phyloP scores from a whole-genome alignment of 2,797 vertebrate genomes.

The Mallotus villosus region DNA sequence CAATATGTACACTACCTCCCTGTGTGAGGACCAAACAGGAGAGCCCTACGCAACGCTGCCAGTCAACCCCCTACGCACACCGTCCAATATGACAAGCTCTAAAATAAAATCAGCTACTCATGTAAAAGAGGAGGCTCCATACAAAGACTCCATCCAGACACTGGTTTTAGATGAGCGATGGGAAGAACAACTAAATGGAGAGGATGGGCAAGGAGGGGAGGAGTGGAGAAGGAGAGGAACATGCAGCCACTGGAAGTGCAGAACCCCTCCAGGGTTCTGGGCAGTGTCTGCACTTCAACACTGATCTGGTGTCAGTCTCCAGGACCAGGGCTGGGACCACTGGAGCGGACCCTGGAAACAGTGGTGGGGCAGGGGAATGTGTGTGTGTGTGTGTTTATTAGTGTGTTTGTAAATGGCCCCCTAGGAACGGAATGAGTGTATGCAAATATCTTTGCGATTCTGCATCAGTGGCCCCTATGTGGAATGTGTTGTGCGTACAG shows the following conservation, averaged over 20 bases:
- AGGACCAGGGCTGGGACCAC: slow-evolving; percentile 25
- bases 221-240: slow-evolving; percentile 57
- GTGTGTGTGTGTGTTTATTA: slow-evolving; percentile 18
- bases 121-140: slow-evolving; percentile 46
- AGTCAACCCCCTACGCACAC: slow-evolving; percentile 41
- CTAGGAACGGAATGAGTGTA: neutral
- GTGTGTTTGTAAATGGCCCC: slow-evolving; percentile 13
- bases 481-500: slow-evolving; percentile 6
- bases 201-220: neutral
- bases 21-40: slow-evolving; percentile 66
- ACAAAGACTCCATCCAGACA: slow-evolving; percentile 26
- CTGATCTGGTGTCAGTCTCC: slow-evolving; percentile 33
- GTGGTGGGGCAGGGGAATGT: slow-evolving; percentile 7
- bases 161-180: slow-evolving; percentile 26
- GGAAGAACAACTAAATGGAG: slow-evolving; percentile 25
- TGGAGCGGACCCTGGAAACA: slow-evolving; percentile 29
- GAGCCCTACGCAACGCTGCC: slow-evolving; percentile 39
- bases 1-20: slow-evolving; percentile 94
- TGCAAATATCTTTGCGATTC: neutral
- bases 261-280: slow-evolving; percentile 38
- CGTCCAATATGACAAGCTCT: slow-evolving; percentile 73
- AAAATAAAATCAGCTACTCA: slow-evolving; percentile 55
- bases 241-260: slow-evolving; percentile 62
- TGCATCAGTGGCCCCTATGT: neutral
- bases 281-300: slow-evolving; percentile 23